Base-by-base conservation (phyloP, 1,140 invertebrate species). In the Nasonia giraulti region DNA sequence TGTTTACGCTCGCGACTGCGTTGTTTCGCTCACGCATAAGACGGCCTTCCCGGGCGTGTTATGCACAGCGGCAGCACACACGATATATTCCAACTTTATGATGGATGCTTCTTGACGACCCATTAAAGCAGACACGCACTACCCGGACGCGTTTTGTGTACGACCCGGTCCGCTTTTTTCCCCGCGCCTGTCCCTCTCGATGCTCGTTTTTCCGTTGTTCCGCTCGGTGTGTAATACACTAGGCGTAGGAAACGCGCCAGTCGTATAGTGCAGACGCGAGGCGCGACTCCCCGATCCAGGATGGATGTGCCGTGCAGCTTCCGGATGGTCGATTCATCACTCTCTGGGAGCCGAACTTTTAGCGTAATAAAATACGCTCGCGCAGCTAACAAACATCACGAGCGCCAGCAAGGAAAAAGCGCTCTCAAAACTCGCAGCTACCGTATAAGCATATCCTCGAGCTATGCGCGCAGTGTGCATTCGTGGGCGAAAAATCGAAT, bases 51-150 rank as follows among this genome's bases (percentile, higher is more conserved):
- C 27, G 50, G 27, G 27, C 1, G 27, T 27, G 27, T 2, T 27
- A 27, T 27, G 27, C 1, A 27, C 27, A 33, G 14, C 7, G 7
- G 31, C 10, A 8, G 37, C 47, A 31, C 4, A 50, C 37, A 76
- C 62, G 20, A 17, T 37, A 23, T 68, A 68, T 40, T 11, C 78
- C 20, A 69, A 80, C 78, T 80, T 80, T 44, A 69, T 80, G 78
- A 80, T 80, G 31, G 62, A 80, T 80, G 66, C 55, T 62, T 80
- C 78, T 40, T 80, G 78, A 80, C 78, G 37, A 80, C n/a, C 0
- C 78, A 80, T 69, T 80, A 80, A 17, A 62, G 37, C 37, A 79
- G 62, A 68, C 17, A 33, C 62, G 78, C 68, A 33, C 8, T 66
- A 1, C 20, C n/a, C 62, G 62, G 20, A 66, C 7, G 33, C 33